phyloP scores from a whole-genome alignment of 2,113 vertebrate species.

The Tringa solitaria region DNA sequence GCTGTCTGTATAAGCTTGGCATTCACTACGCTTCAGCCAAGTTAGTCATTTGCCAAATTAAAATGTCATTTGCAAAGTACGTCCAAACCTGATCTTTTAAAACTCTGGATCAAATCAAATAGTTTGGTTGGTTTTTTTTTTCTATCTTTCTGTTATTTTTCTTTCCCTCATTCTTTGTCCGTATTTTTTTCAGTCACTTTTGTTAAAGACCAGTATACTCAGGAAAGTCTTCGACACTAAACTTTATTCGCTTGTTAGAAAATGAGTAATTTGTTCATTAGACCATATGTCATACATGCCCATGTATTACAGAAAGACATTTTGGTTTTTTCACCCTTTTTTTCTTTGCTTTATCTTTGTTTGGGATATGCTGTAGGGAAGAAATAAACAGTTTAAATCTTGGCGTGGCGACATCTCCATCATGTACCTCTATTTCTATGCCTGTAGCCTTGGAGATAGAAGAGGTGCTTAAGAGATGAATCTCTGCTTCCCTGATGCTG shows the following conservation, averaged over 20 bases:
- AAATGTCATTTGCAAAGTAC: background rate
- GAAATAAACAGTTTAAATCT: conserved; percentile 6
- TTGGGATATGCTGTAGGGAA: background rate
- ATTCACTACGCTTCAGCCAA: background rate
- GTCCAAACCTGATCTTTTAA: background rate
- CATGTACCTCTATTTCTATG: background rate
- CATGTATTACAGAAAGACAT: background rate
- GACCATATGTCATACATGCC: background rate
- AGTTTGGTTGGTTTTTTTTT: background rate
- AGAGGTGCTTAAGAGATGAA: background rate
- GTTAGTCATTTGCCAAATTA: background rate
- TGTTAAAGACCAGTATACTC: background rate
- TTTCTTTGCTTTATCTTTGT: background rate
- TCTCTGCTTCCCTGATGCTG: background rate
- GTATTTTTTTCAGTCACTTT: background rate
- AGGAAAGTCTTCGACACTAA: background rate
- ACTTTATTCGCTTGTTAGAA: background rate
- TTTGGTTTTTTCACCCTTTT: background rate
- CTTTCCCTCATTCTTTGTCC: background rate
- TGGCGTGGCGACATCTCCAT: background rate
- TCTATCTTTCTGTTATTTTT: background rate
- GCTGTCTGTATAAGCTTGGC: background rate
- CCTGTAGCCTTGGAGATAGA: conserved; percentile 16
- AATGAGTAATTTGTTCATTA: background rate
- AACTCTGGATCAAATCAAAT: background rate